Conservation (phyloP, 1,140 invertebrate species). For the Euura saliciscinereae region DNA sequence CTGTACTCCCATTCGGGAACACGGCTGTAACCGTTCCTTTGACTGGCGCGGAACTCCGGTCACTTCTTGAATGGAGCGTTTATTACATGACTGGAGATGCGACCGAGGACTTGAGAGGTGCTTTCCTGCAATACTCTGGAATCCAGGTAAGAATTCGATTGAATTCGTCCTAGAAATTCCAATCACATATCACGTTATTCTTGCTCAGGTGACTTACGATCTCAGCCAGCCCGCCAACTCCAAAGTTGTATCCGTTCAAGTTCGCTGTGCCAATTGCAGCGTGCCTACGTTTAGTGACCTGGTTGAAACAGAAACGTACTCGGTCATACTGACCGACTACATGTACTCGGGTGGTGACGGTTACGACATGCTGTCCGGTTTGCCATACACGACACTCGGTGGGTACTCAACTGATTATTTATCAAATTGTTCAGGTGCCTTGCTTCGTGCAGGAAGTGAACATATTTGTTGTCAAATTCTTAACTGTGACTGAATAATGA, state of each 20-base stretch:
- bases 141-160: slow-evolving; percentile 35
- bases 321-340: slow-evolving; percentile 58
- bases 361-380: slow-evolving; percentile 31
- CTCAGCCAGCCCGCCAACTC: slow-evolving; percentile 55
- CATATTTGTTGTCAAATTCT: background rate
- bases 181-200: background rate
- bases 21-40: slow-evolving; percentile 56
- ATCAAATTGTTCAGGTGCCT: too few species aligned
- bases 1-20: slow-evolving; percentile 67
- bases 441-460: too few species aligned
- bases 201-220: slow-evolving; percentile 61
- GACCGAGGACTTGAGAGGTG: slow-evolving; percentile 55
- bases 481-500: background rate
- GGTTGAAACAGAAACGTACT: slow-evolving; percentile 52
- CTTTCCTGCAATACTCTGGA: slow-evolving; percentile 67
- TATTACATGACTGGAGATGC: slow-evolving; percentile 52
- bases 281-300: slow-evolving; percentile 57
- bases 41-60: slow-evolving; percentile 50
- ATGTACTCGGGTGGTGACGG: slow-evolving; percentile 65
- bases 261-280: slow-evolving; percentile 61
- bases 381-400: too few species aligned
- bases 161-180: too few species aligned
- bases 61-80: slow-evolving; percentile 65
- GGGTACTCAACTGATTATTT: too few species aligned
- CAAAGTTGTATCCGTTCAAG: slow-evolving; percentile 59